Conservation (phyloP, 1,140 invertebrate genomes). For the Nixonia krombeini region DNA sequence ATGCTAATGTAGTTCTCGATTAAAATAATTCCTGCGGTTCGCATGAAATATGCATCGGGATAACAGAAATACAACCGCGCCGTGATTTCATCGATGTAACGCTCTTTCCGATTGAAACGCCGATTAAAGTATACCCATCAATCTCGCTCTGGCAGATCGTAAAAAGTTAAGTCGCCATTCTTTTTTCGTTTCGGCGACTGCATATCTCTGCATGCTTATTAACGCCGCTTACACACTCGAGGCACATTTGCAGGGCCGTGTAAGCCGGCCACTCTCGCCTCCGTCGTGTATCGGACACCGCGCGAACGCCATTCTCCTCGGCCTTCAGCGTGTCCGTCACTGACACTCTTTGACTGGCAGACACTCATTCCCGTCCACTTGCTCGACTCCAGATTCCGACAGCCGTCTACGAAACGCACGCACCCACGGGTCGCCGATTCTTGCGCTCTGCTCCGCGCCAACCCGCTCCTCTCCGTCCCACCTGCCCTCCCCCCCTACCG, state of each 20-base stretch:
- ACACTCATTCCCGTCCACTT: conserved; percentile 59
- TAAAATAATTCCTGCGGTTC: no score
- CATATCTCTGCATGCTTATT: conserved; percentile 33
- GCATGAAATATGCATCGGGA: no score
- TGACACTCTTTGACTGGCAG: conserved; percentile 59
- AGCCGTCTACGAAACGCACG: conserved; percentile 29
- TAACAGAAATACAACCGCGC: not conserved
- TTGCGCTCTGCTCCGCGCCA: no score
- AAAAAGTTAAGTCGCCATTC: conserved; percentile 19
- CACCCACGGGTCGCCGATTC: conserved; percentile 9
- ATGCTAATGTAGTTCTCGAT: not conserved
- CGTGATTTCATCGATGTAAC: not conserved
- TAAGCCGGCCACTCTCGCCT: no score
- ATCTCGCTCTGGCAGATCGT: conserved; percentile 3
- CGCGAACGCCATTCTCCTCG: conserved; percentile 34
- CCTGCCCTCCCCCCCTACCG: no score
- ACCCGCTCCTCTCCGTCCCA: no score
- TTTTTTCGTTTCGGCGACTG: conserved; percentile 37
- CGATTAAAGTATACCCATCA: conserved; percentile 15
- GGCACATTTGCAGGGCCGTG: no score
- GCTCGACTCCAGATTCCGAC: conserved; percentile 40
- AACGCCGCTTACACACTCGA: conserved; percentile 18
- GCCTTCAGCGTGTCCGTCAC: conserved; percentile 52
- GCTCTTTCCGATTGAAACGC: not conserved
- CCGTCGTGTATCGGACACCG: conserved; percentile 17